Evolutionary conservation across 2,113 vertebrate species (phyloP), one percentile per base, ranked within the genome.

Genomic region (Neolamprologus fasciatus): DNA sequence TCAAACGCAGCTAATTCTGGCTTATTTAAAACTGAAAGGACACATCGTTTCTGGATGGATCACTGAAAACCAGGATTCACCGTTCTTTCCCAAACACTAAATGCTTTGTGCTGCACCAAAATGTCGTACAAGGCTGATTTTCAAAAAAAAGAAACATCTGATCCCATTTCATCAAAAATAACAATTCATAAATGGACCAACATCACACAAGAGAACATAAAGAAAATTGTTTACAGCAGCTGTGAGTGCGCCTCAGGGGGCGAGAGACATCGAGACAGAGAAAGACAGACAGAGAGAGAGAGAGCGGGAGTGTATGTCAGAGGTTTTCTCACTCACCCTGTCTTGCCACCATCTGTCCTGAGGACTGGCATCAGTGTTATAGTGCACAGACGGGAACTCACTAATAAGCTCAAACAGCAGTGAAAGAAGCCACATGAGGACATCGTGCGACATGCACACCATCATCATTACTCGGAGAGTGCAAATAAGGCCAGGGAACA

Each of bases 381-480:
- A 92, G 92, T 83, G 89, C 89, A 84, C 94, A 95, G 94, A 95
- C 91, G 92, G 95, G 35, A 89, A 83, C 91, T 89, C 76, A 76
- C 94, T 96, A 95, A 95, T 94, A 91, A 93, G 95, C 92, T 94
- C 92, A 93, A 91, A 93, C 90, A 91, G 86, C 92, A 94, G 89
- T 80, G 87, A 90, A 83, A 84, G 85, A 93, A 86, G 91, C 83
- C 93, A 94, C 87, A 79, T 87, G 89, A 95, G 95, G 94, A 95
- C 92, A 94, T 55, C 84, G 85, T 85, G 81, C n/a, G 83, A 91
- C 90, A 89, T 47, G 91, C 90, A 87, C 83, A 35, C 81, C 89
- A 91, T 89, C 90, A 85, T 89, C 91, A 87, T 83, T 83, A 82
- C 87, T 90, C 5, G 9, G 73, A 7, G 81, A 91, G 87, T 82